A percentile compares a stretch with the other conserved stretches of the same genome.
These are phyloP conservation scores for Drosophila diplacantha DNA, from an alignment of 2,888 invertebrate species.

Conservation along the genomic window DNA sequence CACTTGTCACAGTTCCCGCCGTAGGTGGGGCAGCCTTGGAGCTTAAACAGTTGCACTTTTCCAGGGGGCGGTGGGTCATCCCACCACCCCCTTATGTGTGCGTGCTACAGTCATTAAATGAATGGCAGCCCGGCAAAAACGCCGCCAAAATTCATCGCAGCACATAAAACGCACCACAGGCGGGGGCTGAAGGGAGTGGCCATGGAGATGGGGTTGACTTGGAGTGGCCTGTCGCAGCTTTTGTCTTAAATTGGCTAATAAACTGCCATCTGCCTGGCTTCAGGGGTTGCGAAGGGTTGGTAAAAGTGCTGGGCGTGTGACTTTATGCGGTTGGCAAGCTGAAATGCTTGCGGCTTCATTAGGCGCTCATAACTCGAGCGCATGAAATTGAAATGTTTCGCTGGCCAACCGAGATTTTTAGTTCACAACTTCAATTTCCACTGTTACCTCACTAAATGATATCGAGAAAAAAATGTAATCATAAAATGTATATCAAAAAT, in stretches of 20 bases:
- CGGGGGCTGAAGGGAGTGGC: conserved; percentile 5
- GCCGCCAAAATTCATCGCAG: conserved; percentile 67
- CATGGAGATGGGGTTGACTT: conserved; percentile 13
- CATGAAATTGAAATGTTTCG: conserved; percentile 56
- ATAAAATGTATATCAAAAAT: neutral
- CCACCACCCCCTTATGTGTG: conserved; percentile 11
- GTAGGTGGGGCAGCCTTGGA: conserved; percentile 28
- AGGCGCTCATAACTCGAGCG: conserved; percentile 62
- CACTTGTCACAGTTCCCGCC: conserved; percentile 51
- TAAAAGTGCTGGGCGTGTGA: conserved; percentile 40
- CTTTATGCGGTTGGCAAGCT: conserved; percentile 47
- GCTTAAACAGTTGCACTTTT: conserved; percentile 62
- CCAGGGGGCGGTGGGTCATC: conserved; percentile 40
- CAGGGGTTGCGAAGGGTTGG: neutral
- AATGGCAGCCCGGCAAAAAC: conserved; percentile 55
- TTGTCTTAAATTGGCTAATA: conserved; percentile 70
- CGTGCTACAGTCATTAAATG: conserved; percentile 61
- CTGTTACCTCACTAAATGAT: neutral
- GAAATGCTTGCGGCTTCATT: conserved; percentile 71
- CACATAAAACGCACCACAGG: conserved; percentile 70
- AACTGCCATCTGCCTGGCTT: conserved; percentile 56
- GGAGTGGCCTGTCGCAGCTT: conserved; percentile 49
- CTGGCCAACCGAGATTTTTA: conserved; percentile 4
- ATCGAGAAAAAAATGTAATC: neutral
- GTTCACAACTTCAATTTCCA: no score